Percentiles rank a stretch among this genome's conserved stretches.
Evolutionary conservation across 2,888 invertebrate genomes (phyloP).

Genomic region (Aradus depressus): DNA sequence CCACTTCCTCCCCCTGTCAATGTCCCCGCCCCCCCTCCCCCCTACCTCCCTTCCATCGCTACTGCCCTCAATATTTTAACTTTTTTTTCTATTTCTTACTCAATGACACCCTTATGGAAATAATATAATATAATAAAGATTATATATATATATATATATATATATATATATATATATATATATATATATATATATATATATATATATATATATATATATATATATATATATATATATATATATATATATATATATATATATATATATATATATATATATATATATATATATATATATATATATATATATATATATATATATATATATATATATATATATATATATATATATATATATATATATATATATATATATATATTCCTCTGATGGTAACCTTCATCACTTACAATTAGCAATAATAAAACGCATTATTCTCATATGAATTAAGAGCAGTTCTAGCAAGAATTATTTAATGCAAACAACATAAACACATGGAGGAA

Average conservation of each 20-base stretch:
- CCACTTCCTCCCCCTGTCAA: conserved; percentile 10
- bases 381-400: no score
- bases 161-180: neutral
- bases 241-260: conserved; percentile 1
- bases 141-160: conserved; percentile 2
- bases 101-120: no score
- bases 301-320: conserved; percentile 4
- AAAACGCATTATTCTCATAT: no score
- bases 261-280: neutral
- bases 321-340: neutral
- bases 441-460: no score
- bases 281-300: conserved; percentile 4
- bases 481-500: no score
- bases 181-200: conserved; percentile 6
- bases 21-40: conserved; percentile 8
- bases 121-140: conserved; percentile 1
- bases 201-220: conserved; percentile 5
- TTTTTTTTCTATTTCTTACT: no score
- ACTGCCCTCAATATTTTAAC: no score
- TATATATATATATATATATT: no score
- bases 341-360: no score
- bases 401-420: no score
- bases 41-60: neutral
- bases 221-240: conserved; percentile 4
- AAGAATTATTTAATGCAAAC: no score